Percentiles rank a stretch among this genome's conserved stretches.
Conservation (phyloP, 1,140 invertebrate species). For the Drosophila pallidifrons region DNA sequence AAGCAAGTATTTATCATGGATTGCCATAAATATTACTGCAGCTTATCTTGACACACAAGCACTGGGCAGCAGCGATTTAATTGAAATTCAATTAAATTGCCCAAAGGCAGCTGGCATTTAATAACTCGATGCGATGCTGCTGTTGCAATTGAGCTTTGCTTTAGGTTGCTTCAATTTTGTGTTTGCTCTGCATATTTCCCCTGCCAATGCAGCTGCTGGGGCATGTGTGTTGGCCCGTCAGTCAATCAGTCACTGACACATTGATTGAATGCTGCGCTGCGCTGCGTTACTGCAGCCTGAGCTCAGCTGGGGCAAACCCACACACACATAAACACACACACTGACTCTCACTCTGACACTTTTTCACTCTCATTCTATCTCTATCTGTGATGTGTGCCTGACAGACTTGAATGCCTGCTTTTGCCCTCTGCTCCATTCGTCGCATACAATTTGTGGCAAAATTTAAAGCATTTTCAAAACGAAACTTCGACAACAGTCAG, state of each 20-base stretch:
- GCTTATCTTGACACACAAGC: constrained; percentile 53
- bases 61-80: constrained; percentile 5
- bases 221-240: constrained; percentile 19
- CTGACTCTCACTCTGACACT: neutral
- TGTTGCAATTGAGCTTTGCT: constrained; percentile 17
- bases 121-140: neutral
- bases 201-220: neutral
- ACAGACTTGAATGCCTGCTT: neutral
- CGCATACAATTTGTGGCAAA: constrained; percentile 45
- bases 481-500: constrained; percentile 28
- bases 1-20: constrained; percentile 57
- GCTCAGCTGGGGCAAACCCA: constrained; percentile 24
- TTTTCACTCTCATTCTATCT: neutral
- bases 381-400: constrained; percentile 14
- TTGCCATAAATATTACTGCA: constrained; percentile 74
- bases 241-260: constrained; percentile 50
- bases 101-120: constrained; percentile 13
- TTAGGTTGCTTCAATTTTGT: constrained; percentile 5
- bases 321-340: neutral
- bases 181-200: neutral
- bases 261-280: constrained; percentile 48
- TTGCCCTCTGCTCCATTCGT: neutral
- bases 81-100: constrained; percentile 18
- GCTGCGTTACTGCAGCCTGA: constrained; percentile 4
- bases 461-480: constrained; percentile 65